Evolutionary conservation across 2,888 invertebrate species (phyloP).

Genomic region (Oscheius sp.): DNA sequence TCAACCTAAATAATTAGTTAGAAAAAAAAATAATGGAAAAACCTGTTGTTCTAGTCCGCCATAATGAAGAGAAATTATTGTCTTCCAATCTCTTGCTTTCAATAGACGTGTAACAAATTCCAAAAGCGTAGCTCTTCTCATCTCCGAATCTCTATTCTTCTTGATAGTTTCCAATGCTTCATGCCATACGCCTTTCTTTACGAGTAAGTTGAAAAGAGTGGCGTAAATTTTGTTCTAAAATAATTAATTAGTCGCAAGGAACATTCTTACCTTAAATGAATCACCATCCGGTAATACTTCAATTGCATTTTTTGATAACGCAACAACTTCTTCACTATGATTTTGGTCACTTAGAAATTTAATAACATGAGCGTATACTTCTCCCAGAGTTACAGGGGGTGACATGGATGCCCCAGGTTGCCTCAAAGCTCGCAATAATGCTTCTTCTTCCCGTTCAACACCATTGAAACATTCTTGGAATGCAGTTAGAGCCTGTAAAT

Average conservation of each 20-base stretch:
- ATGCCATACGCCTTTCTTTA: slow-evolving; percentile 49
- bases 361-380: slow-evolving; percentile 41
- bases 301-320: slow-evolving; percentile 52
- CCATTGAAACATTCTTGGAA: slow-evolving; percentile 55
- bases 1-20: slow-evolving; percentile 39
- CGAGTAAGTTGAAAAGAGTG: slow-evolving; percentile 61
- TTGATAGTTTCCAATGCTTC: slow-evolving; percentile 53
- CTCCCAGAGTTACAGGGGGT: slow-evolving; percentile 33
- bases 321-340: slow-evolving; percentile 56
- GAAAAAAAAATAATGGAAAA: too few species aligned
- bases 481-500: slow-evolving; percentile 35
- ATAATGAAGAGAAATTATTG: slow-evolving; percentile 10
- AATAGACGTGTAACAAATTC: slow-evolving; percentile 30
- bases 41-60: slow-evolving; percentile 32
- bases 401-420: not conserved
- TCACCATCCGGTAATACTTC: slow-evolving; percentile 45
- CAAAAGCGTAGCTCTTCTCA: not conserved
- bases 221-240: slow-evolving; percentile 53
- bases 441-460: slow-evolving; percentile 49
- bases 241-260: not conserved
- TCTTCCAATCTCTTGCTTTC: slow-evolving; percentile 23
- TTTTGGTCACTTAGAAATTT: slow-evolving; percentile 56
- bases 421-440: slow-evolving; percentile 54
- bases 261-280: slow-evolving; percentile 36
- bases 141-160: slow-evolving; percentile 16